Evolutionary conservation across 2,113 vertebrate species (phyloP), one percentile per base, ranked within the genome.

Genomic region (Gobio gobio): DNA sequence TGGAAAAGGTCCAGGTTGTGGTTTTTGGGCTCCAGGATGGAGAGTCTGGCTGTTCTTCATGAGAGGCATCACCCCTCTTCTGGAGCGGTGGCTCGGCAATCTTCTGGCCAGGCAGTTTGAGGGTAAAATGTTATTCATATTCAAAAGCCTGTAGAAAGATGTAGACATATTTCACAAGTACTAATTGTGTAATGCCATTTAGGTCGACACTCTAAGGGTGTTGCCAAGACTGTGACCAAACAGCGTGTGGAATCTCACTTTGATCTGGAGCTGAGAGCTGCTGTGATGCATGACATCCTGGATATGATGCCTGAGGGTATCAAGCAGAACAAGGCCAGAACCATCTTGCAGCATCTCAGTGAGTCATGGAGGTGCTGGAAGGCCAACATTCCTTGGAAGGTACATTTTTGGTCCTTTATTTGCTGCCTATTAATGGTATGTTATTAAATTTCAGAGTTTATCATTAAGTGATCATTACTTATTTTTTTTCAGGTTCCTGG

Each of bases 281-380:
- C 98, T 0, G 98, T 99, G 73, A 99, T 99, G 98, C 98, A 99
- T 4, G 98, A 99, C 90, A 99, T 99, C 87, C 92, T 99, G 90
- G 98, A 99, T 92, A 99, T 99, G 98, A 99, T 99, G 98, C 98
- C 98, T 10, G 98, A 99, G 89, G 98, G 98, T 0, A 99, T 99
- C 93, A 99, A 99, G 86, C 98, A 99, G 93, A 99, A 99, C 94
- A 99, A 99, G 90, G 98, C 98, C 88, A 96, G 98, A 85, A 99
- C 98, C 80, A 99, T 99, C 89, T 91, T 99, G 92, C 98, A 99
- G 93, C 98, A 99, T 85, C 95, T 99, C 75, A 99, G 98, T 0
- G 98, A 99, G 89, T 99, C 98, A 61, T 99, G 98, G 98, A 96
- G 98, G 26, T 99, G 98, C 94, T 99, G 98, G 98, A 99, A 99